Percentiles rank a stretch among this genome's conserved stretches.
These are phyloP conservation scores for Drosophila sp. DNA, from an alignment of 1,140 invertebrate species.

Conservation along the genomic window DNA sequence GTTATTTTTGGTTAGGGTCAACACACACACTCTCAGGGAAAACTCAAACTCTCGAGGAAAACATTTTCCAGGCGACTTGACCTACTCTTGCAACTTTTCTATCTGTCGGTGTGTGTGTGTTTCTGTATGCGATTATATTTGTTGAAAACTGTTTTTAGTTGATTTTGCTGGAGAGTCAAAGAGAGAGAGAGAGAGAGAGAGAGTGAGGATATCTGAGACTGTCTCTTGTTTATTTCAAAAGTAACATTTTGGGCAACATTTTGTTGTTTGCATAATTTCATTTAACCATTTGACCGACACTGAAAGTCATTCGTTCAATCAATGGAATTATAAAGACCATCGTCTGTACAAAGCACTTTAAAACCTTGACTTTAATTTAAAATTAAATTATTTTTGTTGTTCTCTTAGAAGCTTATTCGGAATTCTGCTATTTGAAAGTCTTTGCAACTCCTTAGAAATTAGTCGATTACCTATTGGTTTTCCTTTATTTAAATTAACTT, in stretches of 20 bases:
- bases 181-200: too few species aligned
- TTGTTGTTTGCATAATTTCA: not conserved
- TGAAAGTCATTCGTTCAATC: not conserved
- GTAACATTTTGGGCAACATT: not conserved
- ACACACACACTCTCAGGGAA: slow-evolving; percentile 9
- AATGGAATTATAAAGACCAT: not conserved
- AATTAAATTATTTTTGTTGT: not conserved
- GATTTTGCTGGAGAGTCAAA: not conserved
- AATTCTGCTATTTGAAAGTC: not conserved
- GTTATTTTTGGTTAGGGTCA: not conserved
- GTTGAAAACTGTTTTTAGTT: slow-evolving; percentile 23
- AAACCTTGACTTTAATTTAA: slow-evolving; percentile 2
- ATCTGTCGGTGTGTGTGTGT: slow-evolving; percentile 13
- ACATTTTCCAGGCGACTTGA: slow-evolving; percentile 66
- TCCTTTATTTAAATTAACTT: too few species aligned
- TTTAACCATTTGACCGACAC: slow-evolving; percentile 5
- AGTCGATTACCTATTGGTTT: too few species aligned
- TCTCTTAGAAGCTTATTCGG: not conserved
- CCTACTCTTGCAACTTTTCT: slow-evolving; percentile 41
- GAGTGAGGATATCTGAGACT: not conserved
- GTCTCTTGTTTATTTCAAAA: not conserved
- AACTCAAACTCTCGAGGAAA: slow-evolving; percentile 42
- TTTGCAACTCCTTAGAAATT: too few species aligned
- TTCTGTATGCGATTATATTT: slow-evolving; percentile 39
- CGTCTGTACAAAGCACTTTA: not conserved